These are phyloP conservation scores for Florisuga fusca DNA, from an alignment of 2,797 vertebrate genomes.

Conservation along the genomic window DNA sequence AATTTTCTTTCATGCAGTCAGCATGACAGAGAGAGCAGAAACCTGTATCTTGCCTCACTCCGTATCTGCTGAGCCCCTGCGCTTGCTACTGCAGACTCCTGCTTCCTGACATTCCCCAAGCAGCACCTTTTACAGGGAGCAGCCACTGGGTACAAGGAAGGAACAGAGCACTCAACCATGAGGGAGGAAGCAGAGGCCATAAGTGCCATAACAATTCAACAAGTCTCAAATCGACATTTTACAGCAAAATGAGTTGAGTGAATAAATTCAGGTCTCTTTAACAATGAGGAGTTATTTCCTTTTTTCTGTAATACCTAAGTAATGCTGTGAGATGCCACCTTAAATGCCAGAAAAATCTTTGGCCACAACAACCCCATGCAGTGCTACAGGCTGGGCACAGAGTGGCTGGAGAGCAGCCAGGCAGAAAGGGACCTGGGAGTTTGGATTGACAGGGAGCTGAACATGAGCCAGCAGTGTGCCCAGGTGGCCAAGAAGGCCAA, in stretches of 20 bases:
- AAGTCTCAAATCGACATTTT: not conserved
- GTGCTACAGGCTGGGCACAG: too few species aligned
- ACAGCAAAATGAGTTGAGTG: not conserved
- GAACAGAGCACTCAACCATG: fast-evolving
- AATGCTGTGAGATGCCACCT: not conserved
- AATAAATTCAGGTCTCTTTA: not conserved
- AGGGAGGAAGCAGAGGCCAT: not conserved
- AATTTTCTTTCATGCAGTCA: not conserved
- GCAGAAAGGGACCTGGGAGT: too few species aligned
- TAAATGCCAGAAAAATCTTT: not conserved
- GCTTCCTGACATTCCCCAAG: not conserved
- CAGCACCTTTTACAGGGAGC: not conserved
- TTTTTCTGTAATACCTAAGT: not conserved
- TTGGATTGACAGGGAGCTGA: too few species aligned
- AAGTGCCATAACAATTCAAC: not conserved
- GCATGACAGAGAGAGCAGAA: not conserved
- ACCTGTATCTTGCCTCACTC: not conserved
- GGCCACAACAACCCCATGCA: too few species aligned
- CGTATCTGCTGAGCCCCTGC: not conserved
- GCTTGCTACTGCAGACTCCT: not conserved
- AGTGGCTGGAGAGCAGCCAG: too few species aligned
- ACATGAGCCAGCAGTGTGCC: too few species aligned
- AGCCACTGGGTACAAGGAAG: not conserved
- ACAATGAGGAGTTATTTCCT: not conserved
- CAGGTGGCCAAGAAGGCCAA: too few species aligned